Base-by-base conservation (phyloP, 2,113 vertebrate species). In the Macquaria australasica region DNA sequence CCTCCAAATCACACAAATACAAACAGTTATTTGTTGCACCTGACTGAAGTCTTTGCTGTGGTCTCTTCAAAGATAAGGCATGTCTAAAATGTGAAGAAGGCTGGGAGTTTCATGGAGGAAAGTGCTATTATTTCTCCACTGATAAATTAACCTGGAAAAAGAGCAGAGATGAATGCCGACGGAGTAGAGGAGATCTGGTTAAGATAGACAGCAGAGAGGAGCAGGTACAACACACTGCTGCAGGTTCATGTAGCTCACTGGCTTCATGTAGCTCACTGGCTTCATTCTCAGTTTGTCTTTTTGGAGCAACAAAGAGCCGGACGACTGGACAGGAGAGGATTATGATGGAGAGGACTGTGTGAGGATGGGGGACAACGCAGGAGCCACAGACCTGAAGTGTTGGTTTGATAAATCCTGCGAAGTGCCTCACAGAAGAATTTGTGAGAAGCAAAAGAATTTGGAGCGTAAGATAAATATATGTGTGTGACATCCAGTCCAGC, bases 231-330 rank as follows among this genome's bases (percentile, higher is more conserved):
- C 48, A 67, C 62, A 43, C 16, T 28, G 71, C 50, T 45, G 45
- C 28, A 55, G 51, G 0, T 28, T 73, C n/a, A 76, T 0, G 7
- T 20, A 6, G 59, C 45, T 41, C 8, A 23, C 3, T 20, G 37
- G 2, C 21, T 21, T 28, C 34, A 14, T 0, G 7, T 20, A 6
- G 59, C 45, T 41, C 8, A 23, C 3, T 20, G 37, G 2, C 21
- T 21, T 28, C 34, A 14, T n/a, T n/a, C 3, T 62, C 8, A 91
- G 79, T 2, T 51, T 81, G 62, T 37, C 0, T 0, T 92, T 89
- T 34, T 94, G 92, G 92, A 31, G 28, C 28, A 31, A 31, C 28
- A 31, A 31, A 31, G 58, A 95, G 45, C 92, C 91, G 0, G 83
- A 93, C 37, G 2, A 94, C 72, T 73, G 63, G 76, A 0, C 0